These are phyloP conservation scores for Enteromius mattozi DNA, from an alignment of 2,797 vertebrate species.

Conservation along the genomic window DNA sequence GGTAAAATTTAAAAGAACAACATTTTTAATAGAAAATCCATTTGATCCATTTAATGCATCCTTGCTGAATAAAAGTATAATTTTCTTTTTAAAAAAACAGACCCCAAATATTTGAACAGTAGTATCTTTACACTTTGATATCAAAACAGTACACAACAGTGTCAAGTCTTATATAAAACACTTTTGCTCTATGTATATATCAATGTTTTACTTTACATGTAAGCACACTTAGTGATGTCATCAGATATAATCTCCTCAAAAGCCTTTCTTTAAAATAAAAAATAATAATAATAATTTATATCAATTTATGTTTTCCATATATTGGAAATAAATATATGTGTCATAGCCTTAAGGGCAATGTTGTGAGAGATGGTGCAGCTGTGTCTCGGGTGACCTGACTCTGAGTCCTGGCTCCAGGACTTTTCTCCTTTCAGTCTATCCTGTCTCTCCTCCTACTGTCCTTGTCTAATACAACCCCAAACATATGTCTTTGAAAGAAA, in stretches of 20 bases:
- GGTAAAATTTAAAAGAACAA: not conserved
- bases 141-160: not conserved
- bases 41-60: not conserved
- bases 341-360: not conserved
- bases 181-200: not conserved
- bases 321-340: not conserved
- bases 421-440: not conserved
- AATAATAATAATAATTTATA: not conserved
- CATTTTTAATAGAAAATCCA: too few relatives aligned
- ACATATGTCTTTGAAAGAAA: not conserved
- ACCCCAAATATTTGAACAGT: not conserved
- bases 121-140: not conserved
- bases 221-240: not conserved
- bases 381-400: not conserved
- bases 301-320: not conserved
- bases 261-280: not conserved
- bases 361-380: not conserved
- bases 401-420: not conserved
- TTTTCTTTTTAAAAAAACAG: not conserved
- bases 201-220: not conserved
- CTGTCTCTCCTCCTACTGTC: not conserved
- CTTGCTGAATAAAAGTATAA: not conserved
- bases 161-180: not conserved
- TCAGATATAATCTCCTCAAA: not conserved
- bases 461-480: slow-evolving; percentile 1